These are phyloP conservation scores for Anguilla rostrata DNA, from an alignment of 2,113 vertebrate species.

Conservation along the genomic window DNA sequence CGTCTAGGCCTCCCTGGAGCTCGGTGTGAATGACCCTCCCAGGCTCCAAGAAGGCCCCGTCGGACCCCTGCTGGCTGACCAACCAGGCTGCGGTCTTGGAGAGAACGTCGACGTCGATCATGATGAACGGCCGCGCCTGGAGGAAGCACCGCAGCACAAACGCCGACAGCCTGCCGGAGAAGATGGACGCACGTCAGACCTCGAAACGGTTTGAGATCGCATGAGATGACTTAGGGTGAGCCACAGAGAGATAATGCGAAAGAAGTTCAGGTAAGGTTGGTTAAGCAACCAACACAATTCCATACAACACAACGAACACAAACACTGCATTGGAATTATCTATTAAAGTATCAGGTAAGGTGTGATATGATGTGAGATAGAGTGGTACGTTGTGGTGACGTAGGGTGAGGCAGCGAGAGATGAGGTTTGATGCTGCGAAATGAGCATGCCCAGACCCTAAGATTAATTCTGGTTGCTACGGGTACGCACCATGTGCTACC, in stretches of 20 bases:
- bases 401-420: no score
- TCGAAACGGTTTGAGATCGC: neutral
- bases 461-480: neutral
- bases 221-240: neutral
- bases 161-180: slow-evolving; percentile 81
- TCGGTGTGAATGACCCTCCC: slow-evolving; percentile 82
- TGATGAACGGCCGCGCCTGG: slow-evolving; percentile 78
- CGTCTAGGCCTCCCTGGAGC: slow-evolving; percentile 78
- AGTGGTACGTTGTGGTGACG: neutral
- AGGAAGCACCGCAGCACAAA: slow-evolving; percentile 90
- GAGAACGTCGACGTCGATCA: slow-evolving; percentile 75
- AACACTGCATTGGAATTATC: no score
- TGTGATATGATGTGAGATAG: no score
- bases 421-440: neutral
- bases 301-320: no score
- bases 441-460: neutral
- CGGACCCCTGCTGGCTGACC: slow-evolving; percentile 61
- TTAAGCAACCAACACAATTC: no score
- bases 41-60: slow-evolving; percentile 77
- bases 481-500: slow-evolving; percentile 90
- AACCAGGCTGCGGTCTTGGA: slow-evolving; percentile 72
- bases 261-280: no score
- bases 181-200: no score
- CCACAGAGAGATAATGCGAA: no score
- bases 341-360: no score